Conservation (phyloP, 2,797 vertebrate genomes). For the Danio kyathit region DNA sequence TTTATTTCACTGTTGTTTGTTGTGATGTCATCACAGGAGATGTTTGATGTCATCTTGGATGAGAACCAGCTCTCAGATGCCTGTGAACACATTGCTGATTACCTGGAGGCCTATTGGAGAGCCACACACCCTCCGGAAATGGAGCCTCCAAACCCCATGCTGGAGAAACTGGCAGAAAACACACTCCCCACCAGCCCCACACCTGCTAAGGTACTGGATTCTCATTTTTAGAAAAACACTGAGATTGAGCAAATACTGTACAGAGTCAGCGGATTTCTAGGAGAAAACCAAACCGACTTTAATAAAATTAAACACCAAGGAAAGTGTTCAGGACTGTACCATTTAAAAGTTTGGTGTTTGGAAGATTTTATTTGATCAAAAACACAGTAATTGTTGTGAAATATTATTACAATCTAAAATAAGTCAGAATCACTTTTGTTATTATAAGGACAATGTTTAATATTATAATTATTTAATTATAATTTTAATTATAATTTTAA, state of each 20-base stretch:
- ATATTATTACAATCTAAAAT: neutral
- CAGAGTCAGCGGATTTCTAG: neutral
- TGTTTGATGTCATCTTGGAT: constrained; percentile 97
- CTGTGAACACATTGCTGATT: constrained; percentile 97
- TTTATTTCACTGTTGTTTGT: neutral
- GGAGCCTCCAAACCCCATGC: constrained; percentile 86
- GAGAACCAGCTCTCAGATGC: constrained; percentile 98
- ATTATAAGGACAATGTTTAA: neutral
- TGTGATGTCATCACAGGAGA: constrained; percentile 80
- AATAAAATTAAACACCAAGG: neutral
- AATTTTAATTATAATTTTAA: too few relatives aligned
- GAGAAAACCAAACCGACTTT: neutral
- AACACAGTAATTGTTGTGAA: neutral
- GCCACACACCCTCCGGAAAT: constrained; percentile 93
- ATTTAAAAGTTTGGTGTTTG: neutral
- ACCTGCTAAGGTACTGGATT: constrained; percentile 72
- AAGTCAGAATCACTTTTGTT: neutral
- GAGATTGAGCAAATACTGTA: neutral
- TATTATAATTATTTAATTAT: too few relatives aligned
- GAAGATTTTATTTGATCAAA: neutral
- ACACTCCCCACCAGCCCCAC: constrained; percentile 87
- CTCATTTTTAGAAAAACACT: neutral
- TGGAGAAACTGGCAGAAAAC: constrained; percentile 89
- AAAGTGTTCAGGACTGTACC: too few relatives aligned
- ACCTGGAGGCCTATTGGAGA: constrained; percentile 98